Base-by-base conservation (phyloP, 1,140 invertebrate species). In the Sitophilus oryzae region DNA sequence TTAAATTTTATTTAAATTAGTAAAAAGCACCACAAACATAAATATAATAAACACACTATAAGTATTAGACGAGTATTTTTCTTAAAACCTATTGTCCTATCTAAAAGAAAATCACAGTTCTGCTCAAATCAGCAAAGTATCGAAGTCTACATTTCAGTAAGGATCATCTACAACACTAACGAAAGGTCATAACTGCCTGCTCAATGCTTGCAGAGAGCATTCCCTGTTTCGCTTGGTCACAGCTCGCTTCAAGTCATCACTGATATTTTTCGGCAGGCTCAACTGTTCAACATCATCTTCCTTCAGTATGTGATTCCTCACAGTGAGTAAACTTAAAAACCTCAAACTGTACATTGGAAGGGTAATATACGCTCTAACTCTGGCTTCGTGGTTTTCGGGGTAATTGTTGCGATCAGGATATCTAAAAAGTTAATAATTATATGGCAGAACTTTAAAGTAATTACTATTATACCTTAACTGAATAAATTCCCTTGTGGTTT, bases 331-430 rank as follows among this genome's bases (percentile, higher is more conserved):
- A 36, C 56, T 36, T 3, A 40, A 52, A 45, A 63, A 64, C 44
- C 59, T 58, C 52, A 71, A 64, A 60, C 60, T 69, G 42, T 65
- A 63, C 9, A 71, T 6, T 2, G 70, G 70, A 1, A 67, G 15
- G 4, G 63, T 66, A 38, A 71, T 66, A 18, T 38, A 25, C 2
- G 62, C 59, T n/a, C 40, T 21, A 20, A 63, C 41, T 34, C 66
- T 50, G 44, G 45, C 36, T 23, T 63, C 56, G 46, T 61, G 44
- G 23, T 58, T 16, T 46, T 53, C 34, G 52, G 49, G 18, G 56
- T 11, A 25, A 15, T 15, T 8, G 43, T 43, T 11, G n/a, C n/a
- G n/a, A n/a, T 48, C 36, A n/a, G 61, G 61, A 42, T 22, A 56
- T 37, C 51, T 53, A 36, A 2, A 43, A 45, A 21, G 16, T 23